Percentiles rank a stretch among this genome's conserved stretches.
Conservation (phyloP, 92 coral and sea anemone genomes). For the Paramuricea clavata region DNA sequence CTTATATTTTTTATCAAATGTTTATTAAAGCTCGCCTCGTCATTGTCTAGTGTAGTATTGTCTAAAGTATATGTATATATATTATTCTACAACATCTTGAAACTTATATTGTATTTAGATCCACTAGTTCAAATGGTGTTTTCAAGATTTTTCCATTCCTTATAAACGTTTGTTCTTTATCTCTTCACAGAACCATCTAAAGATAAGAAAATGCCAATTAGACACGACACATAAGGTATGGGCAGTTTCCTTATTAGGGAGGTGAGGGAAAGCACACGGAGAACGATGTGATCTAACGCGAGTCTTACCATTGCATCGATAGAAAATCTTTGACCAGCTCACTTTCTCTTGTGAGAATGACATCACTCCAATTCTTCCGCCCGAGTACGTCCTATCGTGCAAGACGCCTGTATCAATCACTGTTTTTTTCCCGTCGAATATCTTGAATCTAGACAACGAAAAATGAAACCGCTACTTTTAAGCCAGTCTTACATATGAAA, state of each 20-base stretch:
- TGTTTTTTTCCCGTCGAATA: slow-evolving; percentile 55
- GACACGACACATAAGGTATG: background rate
- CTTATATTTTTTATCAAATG: too few relatives aligned
- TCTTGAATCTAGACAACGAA: slow-evolving; percentile 52
- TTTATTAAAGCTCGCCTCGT: too few relatives aligned
- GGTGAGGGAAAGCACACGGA: too few relatives aligned
- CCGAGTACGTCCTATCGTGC: slow-evolving; percentile 72
- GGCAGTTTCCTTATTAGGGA: too few relatives aligned
- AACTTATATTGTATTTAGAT: too few relatives aligned
- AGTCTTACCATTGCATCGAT: slow-evolving; percentile 80
- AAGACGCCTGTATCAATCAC: slow-evolving; percentile 83
- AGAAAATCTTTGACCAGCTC: slow-evolving; percentile 81
- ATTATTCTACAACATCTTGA: too few relatives aligned
- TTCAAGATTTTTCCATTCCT: too few relatives aligned
- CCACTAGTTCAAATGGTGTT: too few relatives aligned
- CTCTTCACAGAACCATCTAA: background rate
- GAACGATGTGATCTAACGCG: background rate
- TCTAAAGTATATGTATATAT: too few relatives aligned
- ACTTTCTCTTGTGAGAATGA: slow-evolving; percentile 88
- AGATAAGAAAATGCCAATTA: background rate
- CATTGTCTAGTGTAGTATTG: background rate
- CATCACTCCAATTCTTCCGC: slow-evolving; percentile 88
- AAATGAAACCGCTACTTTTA: background rate
- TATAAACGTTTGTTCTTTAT: background rate
- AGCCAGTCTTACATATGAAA: background rate